These are phyloP conservation scores for Typhlichthys subterraneus DNA, from an alignment of 2,797 vertebrate species.

Conservation along the genomic window DNA sequence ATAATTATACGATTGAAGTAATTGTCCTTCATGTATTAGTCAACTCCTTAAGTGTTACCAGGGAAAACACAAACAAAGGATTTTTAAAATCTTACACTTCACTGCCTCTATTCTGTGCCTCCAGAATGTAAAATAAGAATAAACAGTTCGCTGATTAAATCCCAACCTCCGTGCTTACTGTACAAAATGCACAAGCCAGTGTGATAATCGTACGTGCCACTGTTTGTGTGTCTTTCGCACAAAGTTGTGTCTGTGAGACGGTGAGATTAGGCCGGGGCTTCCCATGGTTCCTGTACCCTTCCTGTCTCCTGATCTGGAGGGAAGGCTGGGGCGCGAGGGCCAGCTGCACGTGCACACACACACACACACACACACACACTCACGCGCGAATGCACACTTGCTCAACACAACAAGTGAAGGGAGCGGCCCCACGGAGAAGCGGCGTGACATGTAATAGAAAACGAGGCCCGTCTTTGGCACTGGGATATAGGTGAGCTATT, in stretches of 20 bases:
- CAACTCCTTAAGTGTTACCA: neutral
- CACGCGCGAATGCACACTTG: too few species aligned
- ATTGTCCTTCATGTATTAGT: conserved; percentile 20
- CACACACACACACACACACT: too few species aligned
- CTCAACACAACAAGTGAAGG: too few species aligned
- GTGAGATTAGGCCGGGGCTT: conserved; percentile 66
- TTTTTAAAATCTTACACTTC: conserved; percentile 5
- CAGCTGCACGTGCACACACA: too few species aligned
- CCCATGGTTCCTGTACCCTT: conserved; percentile 64
- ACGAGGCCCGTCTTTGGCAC: too few species aligned
- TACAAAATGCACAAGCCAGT: conserved; percentile 5
- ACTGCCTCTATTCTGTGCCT: too few species aligned
- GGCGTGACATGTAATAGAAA: too few species aligned
- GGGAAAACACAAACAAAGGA: conserved; percentile 2
- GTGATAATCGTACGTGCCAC: conserved; percentile 4
- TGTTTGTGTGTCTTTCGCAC: conserved; percentile 57
- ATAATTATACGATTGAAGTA: neutral
- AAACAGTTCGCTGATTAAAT: conserved; percentile 21
- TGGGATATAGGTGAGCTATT: too few species aligned
- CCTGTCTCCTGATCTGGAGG: conserved; percentile 30
- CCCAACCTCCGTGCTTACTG: neutral
- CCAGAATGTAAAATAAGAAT: conserved; percentile 13
- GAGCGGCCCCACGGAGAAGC: too few species aligned
- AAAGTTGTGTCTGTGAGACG: conserved; percentile 62
- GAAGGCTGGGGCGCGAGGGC: too few species aligned